Evolutionary conservation across 2,797 vertebrate genomes (phyloP), one percentile per base, ranked within the genome.

Genomic region (Artibeus jamaicensis): DNA sequence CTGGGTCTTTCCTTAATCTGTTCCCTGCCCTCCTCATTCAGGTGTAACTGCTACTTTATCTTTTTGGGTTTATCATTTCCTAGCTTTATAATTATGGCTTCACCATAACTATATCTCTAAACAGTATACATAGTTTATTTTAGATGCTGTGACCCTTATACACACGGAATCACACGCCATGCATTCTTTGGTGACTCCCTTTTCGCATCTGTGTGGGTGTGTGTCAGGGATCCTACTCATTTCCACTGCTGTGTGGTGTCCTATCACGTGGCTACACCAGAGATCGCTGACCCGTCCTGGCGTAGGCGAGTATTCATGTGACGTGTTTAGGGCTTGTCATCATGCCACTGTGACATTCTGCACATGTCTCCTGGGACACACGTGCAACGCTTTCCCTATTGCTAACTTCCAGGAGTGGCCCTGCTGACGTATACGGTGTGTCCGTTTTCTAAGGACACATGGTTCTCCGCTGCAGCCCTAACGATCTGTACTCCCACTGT

Each of bases 401-500:
- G 48, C 37, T 62, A 48, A 86, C 14, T 46, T 53, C 62, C 62
- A 39, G 15, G 57, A 81, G 62, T 24, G 14, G 46, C 21, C 34
- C 14, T 82, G 11, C 37, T 32, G 62, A n/a, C n/a, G 78, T 89
- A 42, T 2, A 71, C 37, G 16, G 59, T 19, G 29, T 39, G 15
- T n/a, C 96, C 32, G 77, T 42, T 88, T 77, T 77, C 91, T 65
- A 92, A 55, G 15, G 42, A 37, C 65, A 34, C 86, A 29, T 6
- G 87, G 37, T 74, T 48, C 68, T 94, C 46, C 32, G 73, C 89
- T 50, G 39, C 19, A 29, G 77, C 34, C 44, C 0, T 18, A 62
- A 77, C 48, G 86, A 26, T 26, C 42, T 77, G 68, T 39, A 74
- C 10, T 62, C 7, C 71, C 15, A 65, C 1, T 2, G 44, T 70